These are phyloP conservation scores for Xylota segnis DNA, from an alignment of 2,888 invertebrate species.

Conservation along the genomic window DNA sequence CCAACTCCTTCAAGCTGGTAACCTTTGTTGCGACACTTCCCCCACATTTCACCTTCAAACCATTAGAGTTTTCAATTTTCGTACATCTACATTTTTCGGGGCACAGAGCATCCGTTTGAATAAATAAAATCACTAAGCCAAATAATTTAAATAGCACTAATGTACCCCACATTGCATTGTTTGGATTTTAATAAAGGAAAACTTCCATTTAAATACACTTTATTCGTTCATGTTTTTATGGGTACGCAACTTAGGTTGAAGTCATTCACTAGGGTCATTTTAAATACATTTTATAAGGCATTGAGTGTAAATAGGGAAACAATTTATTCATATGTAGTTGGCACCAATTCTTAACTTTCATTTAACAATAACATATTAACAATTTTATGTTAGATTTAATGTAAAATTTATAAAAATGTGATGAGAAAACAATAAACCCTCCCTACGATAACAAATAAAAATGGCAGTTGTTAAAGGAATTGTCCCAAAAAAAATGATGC, in stretches of 20 bases:
- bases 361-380: conserved; percentile 45
- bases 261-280: conserved; percentile 43
- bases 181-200: conserved; percentile 30
- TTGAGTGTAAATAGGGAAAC: neutral
- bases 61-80: conserved; percentile 80
- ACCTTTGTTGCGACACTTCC: conserved; percentile 80
- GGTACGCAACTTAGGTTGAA: conserved; percentile 36
- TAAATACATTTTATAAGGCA: conserved; percentile 51
- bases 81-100: conserved; percentile 82
- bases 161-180: conserved; percentile 61
- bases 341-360: conserved; percentile 13
- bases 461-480: conserved; percentile 71
- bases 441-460: conserved; percentile 72
- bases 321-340: conserved; percentile 32
- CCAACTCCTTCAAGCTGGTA: conserved; percentile 81
- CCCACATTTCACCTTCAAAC: conserved; percentile 82
- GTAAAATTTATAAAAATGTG: conserved; percentile 47
- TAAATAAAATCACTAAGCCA: conserved; percentile 39
- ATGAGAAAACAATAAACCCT: conserved; percentile 60
- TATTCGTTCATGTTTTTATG: conserved; percentile 56
- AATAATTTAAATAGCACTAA: conserved; percentile 54
- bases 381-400: conserved; percentile 55
- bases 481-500: conserved; percentile 39
- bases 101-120: conserved; percentile 78
- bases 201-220: conserved; percentile 36